Conservation (phyloP, 2,888 invertebrate genomes). For the Agonum fuliginosum region DNA sequence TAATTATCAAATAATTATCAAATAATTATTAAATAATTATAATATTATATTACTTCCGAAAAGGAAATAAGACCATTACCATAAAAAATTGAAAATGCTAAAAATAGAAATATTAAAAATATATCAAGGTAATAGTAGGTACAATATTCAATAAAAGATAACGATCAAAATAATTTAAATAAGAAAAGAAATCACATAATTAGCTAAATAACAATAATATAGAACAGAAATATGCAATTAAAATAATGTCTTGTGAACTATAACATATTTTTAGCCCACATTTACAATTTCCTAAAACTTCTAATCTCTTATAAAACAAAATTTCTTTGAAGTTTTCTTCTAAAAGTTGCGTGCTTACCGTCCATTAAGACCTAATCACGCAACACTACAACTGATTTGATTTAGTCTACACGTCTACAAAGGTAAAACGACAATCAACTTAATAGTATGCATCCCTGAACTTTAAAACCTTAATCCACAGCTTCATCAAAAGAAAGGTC, state of each 20-base stretch:
- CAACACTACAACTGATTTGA: conserved; percentile 17
- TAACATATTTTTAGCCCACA: background rate
- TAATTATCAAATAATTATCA: too few relatives aligned
- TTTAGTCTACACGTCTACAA: background rate
- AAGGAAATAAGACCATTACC: too few relatives aligned
- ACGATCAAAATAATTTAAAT: too few relatives aligned
- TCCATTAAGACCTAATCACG: conserved; percentile 4
- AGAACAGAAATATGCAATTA: background rate
- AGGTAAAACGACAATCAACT: background rate
- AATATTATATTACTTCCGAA: too few relatives aligned
- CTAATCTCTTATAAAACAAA: conserved; percentile 1
- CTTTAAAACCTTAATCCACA: background rate
- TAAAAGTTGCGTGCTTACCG: background rate
- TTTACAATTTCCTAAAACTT: conserved; percentile 11
- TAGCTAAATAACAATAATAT: background rate
- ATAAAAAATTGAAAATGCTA: background rate
- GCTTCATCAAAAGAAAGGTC: too few relatives aligned
- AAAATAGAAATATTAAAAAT: conserved; percentile 9
- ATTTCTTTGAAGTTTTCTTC: conserved; percentile 3
- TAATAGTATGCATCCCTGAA: conserved; percentile 19
- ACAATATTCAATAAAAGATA: background rate
- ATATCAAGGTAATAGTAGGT: background rate
- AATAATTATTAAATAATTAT: too few relatives aligned
- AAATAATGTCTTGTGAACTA: background rate
- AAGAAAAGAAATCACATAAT: too few relatives aligned